Percentiles rank a stretch among this genome's conserved stretches.
phyloP scores from a whole-genome alignment of 2,888 invertebrate genomes.

The Meloe dianella region DNA sequence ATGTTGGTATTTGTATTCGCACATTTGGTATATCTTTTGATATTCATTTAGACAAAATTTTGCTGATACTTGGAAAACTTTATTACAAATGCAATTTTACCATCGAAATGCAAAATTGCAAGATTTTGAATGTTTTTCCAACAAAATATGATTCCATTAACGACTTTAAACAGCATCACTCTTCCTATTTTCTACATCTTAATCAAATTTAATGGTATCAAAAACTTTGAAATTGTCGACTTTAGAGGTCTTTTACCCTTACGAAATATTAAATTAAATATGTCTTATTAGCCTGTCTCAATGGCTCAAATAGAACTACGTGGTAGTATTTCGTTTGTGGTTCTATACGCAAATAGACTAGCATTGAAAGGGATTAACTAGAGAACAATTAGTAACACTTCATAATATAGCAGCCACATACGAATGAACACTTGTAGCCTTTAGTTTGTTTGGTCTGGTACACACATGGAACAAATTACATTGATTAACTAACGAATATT shows the following conservation, averaged over 20 bases:
- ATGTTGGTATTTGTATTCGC: slow-evolving; percentile 26
- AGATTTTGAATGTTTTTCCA: slow-evolving; percentile 43
- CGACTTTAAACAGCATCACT: not conserved
- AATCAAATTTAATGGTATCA: slow-evolving; percentile 40
- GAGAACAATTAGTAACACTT: not conserved
- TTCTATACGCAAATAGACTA: not conserved
- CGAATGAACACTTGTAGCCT: not conserved
- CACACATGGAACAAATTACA: not conserved
- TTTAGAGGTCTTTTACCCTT: slow-evolving; percentile 37
- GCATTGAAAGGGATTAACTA: not conserved
- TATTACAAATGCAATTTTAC: slow-evolving; percentile 42
- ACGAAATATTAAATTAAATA: slow-evolving; percentile 42
- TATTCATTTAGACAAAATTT: slow-evolving; percentile 42
- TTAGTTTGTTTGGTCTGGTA: not conserved
- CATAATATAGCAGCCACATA: no score
- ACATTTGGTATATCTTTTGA: slow-evolving; percentile 25
- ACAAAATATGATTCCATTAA: slow-evolving; percentile 44
- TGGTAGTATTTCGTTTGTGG: slow-evolving; percentile 4
- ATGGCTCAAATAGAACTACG: slow-evolving; percentile 5
- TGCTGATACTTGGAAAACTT: slow-evolving; percentile 32
- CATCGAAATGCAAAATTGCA: slow-evolving; percentile 45
- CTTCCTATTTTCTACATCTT: not conserved
- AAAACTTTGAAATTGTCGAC: slow-evolving; percentile 44
- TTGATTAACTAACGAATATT: slow-evolving; percentile 28
- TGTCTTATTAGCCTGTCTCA: slow-evolving; percentile 36